Base-by-base conservation (phyloP, 1,140 invertebrate genomes). In the Stratiolaelaps scimitus region DNA sequence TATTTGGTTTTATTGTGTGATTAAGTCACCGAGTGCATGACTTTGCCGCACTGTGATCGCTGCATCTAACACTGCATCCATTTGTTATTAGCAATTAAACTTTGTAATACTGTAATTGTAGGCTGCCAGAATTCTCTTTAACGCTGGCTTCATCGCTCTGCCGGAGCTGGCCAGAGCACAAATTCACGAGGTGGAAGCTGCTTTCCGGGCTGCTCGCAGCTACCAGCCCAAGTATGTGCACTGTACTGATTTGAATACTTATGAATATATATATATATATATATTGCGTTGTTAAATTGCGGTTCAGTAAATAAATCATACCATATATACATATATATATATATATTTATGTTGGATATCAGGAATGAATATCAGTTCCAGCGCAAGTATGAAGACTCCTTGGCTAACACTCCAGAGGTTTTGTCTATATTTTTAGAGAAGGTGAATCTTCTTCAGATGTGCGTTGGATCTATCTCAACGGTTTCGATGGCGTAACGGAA, bases 141-240 rank as follows among this genome's bases (percentile, higher is more conserved):
- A 91, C 77, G 82, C 81, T 34, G 90, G 89, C n/a, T 85, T 90
- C 70, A 83, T 85, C 71, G 83, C 80, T 10, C 78, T 95, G 15
- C 78, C 84, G 2, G 82, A 84, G 71, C 75, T 98, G 56, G 91
- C 92, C 10, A 79, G 81, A 67, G 83, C 86, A 43, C 79, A 84
- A 74, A 74, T 81, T 13, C 74, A 80, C 60, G 76, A 80, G 13
- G 78, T 96, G 43, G 88, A 91, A 75, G 81, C 83, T 71, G 80
- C 89, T 43, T 78, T 98, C 2, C 80, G 82, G 44, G 86, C 84
- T 74, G 81, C 86, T 17, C 77, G 84, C 10, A 89, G 91, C 29
- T 96, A 94, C 77, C 81, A 87, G 75, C 1, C 23, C 53, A 60
- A 40, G 40, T 67, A 43, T n/a, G 43, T 65, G 19, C 65, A 43